These are phyloP conservation scores for Atta colombica DNA, from an alignment of 1,140 invertebrate species.

Conservation along the genomic window DNA sequence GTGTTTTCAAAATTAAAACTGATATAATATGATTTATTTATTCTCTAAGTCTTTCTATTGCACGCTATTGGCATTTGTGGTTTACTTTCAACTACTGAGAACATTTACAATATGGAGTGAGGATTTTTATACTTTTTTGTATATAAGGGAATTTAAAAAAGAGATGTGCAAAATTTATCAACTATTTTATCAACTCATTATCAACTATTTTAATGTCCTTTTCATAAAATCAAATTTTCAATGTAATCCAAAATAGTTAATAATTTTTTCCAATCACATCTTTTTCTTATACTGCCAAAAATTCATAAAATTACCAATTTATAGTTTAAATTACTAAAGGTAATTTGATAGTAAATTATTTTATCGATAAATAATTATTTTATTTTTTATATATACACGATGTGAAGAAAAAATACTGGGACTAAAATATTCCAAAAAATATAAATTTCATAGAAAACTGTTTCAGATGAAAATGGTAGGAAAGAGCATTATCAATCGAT, in stretches of 20 bases:
- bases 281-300: background rate
- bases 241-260: background rate
- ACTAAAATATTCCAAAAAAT: too few species aligned
- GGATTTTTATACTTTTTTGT: background rate
- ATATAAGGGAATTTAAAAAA: background rate
- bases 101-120: constrained; percentile 47
- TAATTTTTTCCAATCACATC: background rate
- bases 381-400: background rate
- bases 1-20: background rate
- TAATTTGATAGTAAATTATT: background rate
- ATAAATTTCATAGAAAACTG: too few species aligned
- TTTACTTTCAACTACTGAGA: constrained; percentile 31
- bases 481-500: too few species aligned
- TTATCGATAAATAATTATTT: background rate
- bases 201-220: background rate
- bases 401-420: too few species aligned
- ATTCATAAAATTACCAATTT: background rate
- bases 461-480: too few species aligned
- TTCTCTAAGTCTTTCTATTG: background rate
- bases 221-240: background rate
- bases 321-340: background rate
- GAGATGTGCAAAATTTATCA: background rate
- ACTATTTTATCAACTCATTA: too few species aligned
- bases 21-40: constrained; percentile 30
- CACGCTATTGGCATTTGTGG: constrained; percentile 38